Base-by-base conservation (phyloP, 2,797 vertebrate species). In the Mico argentatus region DNA sequence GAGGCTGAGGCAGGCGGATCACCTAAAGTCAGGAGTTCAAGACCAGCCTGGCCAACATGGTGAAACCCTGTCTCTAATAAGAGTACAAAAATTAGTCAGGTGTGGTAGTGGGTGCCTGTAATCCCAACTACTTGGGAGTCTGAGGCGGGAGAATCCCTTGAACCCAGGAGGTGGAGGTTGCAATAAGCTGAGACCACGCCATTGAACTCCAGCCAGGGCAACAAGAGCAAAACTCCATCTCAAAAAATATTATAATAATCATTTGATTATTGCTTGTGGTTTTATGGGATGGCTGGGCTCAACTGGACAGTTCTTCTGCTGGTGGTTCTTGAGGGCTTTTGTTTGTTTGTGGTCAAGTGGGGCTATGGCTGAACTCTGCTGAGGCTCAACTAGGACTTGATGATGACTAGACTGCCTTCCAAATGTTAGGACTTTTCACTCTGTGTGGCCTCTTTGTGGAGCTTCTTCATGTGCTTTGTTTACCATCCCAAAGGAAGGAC, bases 361-460 rank as follows among this genome's bases (percentile, higher is more conserved):
- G 83, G 33, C 20, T 17, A 41, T 44, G 41, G 33, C 13, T 44
- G 7, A 9, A 22, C 20, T 20, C 11, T 4, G 39, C 30, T 70
- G 6, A 77, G 27, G 48, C 14, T 50, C 64, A 72, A 8, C 19
- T 3, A 41, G 57, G 41, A 20, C 1, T 27, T 70, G 48, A 13
- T 81, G 30, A 13, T 81, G 30, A 13, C 20, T 1, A 1, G 30
- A 7, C 44, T 2, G 17, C 86, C 26, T 20, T 67, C 79, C 48
- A 17, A n/a, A 48, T 33, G 39, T 57, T 2, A 41, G 46, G 46
- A 36, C 39, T n/a, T 67, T 30, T 55, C 12, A 4, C 19, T 24
- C 41, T 46, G 1, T 6, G 0, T 1, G 4, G 44, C 64, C 14
- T 55, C 48, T 82, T 61, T 17, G 1, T 1, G 5, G 44, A 11